Conservation (phyloP, 2,797 vertebrate species). For the Gallinago stenura region DNA sequence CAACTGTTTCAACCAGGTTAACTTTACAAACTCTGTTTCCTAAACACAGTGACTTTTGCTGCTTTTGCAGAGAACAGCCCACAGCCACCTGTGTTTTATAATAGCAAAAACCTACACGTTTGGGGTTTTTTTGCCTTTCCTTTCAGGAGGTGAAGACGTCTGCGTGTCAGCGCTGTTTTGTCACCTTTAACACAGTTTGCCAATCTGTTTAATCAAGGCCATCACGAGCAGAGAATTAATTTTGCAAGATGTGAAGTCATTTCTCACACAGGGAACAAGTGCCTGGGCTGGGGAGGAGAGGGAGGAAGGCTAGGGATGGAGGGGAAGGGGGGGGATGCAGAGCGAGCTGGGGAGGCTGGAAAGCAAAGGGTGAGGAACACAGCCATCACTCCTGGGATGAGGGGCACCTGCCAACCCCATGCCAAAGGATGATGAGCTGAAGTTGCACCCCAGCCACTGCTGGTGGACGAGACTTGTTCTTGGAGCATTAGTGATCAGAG, state of each 20-base stretch:
- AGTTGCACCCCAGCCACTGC: not conserved
- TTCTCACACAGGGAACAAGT: not conserved
- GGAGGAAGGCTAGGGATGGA: not conserved
- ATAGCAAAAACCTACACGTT: not conserved
- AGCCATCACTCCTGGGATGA: not conserved
- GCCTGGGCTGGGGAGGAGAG: not conserved
- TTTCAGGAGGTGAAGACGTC: not conserved
- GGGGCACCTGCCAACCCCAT: not conserved
- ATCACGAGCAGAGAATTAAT: constrained; percentile 34
- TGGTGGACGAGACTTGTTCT: not conserved
- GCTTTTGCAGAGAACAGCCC: not conserved
- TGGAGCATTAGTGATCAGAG: not conserved
- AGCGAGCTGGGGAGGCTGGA: not conserved
- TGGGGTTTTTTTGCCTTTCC: not conserved
- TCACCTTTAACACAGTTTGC: not conserved
- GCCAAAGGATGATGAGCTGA: not conserved
- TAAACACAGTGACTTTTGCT: not conserved
- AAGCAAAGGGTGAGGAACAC: not conserved
- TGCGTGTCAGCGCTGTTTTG: not conserved
- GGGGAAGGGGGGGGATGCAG: too few species aligned
- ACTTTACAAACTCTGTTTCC: not conserved
- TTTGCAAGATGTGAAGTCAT: not conserved
- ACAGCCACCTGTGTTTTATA: not conserved
- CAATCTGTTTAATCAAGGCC: constrained; percentile 38
- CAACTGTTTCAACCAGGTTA: not conserved